Evolutionary conservation across 2,113 vertebrate genomes (phyloP), one percentile per base, ranked within the genome.

Genomic region (Myiozetetes cayanensis): DNA sequence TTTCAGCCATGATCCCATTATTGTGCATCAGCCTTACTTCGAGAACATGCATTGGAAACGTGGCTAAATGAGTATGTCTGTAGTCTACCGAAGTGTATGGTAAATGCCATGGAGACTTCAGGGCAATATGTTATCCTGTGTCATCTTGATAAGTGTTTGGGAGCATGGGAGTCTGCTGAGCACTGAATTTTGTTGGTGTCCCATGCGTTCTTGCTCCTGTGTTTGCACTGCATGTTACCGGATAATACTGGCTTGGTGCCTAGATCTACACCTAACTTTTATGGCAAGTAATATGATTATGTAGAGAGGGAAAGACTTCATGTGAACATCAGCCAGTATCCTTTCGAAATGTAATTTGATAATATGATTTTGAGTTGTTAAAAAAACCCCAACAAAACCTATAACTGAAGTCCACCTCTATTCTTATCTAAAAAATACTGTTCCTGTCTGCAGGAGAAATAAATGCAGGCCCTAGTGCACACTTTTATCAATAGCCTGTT

Each of bases 1-100:
- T 97, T 97, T 91, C 58, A 76, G 72, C 67, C 67, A 65, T 89
- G 93, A 97, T 96, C 96, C 85, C 96, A 96, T 97, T 97, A 96
- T 86, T 78, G 56, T 65, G 49, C 66, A 90, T 94, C 90, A 92
- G 47, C 50, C 87, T 87, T 77, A 16, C 77, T 91, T 79, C 72
- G 35, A 90, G 87, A 94, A 78, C n/a, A 33, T 10, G 76, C 88
- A 94, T 90, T 89, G 78, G 78, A 83, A 91, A 93, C 79, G 10
- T 71, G 87, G 52, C 71, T 96, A 94, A 95, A 94, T 46, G 84
- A 58, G 85, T 46, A 22, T 49, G 27, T 91, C 77, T 94, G 89
- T n/a, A 81, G 80, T 73, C 70, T 55, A 27, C 78, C 75, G 81
- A 83, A 94, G 71, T 22, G 65, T 31, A 8, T 82, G 65, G 74